Percentiles rank a stretch among this genome's conserved stretches.
These are phyloP conservation scores for Drosophila sp. DNA, from an alignment of 1,140 invertebrate genomes.

Conservation along the genomic window DNA sequence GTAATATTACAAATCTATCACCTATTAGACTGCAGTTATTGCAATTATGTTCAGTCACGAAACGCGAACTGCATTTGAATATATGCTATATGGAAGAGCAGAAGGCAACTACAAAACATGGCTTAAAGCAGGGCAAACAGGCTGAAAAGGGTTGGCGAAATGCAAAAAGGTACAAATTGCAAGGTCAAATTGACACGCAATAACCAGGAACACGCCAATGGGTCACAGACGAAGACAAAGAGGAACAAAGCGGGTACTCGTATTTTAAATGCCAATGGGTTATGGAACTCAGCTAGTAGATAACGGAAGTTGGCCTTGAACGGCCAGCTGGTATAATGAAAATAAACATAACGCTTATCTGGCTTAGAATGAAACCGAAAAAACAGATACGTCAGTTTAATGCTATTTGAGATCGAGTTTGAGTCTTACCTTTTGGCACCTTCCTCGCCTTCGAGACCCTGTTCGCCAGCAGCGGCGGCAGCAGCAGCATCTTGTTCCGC, in stretches of 20 bases:
- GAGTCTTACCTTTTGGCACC: constrained; percentile 79
- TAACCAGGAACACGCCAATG: constrained; percentile 37
- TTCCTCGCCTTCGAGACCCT: constrained; percentile 75
- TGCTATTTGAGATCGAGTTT: background rate
- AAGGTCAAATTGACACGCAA: constrained; percentile 53
- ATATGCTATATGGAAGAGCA: no score
- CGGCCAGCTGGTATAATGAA: constrained; percentile 20
- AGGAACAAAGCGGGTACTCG: constrained; percentile 2
- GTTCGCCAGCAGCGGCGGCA: constrained; percentile 55
- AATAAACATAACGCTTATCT: constrained; percentile 27
- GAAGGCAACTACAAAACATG: constrained; percentile 6
- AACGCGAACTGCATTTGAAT: constrained; percentile 57
- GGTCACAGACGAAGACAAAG: constrained; percentile 13
- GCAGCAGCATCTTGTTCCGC: constrained; percentile 71
- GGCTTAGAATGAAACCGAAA: background rate
- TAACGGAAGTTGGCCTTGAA: constrained; percentile 35
- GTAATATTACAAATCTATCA: constrained; percentile 51
- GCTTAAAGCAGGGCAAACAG: constrained; percentile 39
- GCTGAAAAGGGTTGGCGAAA: constrained; percentile 40
- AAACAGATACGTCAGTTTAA: constrained; percentile 16
- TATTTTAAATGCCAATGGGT: constrained; percentile 21
- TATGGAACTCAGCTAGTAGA: constrained; percentile 21
- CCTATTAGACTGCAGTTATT: constrained; percentile 54
- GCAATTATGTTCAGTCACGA: constrained; percentile 76
- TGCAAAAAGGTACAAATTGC: constrained; percentile 69